Evolutionary conservation across 2,797 vertebrate genomes (phyloP).

Genomic region (Orestias chungarensis): DNA sequence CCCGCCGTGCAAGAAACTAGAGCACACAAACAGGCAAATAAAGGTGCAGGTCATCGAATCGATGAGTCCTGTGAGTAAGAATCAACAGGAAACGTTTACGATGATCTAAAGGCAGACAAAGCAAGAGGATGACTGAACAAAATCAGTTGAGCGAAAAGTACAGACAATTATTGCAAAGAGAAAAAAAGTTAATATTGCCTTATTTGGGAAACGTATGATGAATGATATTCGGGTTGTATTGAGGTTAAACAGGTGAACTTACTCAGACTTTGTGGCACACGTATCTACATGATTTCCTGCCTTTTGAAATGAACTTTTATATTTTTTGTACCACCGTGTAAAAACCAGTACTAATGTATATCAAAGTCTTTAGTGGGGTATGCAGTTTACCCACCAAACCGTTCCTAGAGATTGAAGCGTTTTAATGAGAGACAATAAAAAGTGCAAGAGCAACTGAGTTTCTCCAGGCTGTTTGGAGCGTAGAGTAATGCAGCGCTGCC

Average conservation of each 20-base stretch:
- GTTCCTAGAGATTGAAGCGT: not conserved
- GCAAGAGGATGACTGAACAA: no score
- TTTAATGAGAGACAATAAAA: not conserved
- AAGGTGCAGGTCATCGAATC: slow-evolving; percentile 34
- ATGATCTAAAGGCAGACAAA: slow-evolving; percentile 17
- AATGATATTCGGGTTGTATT: no score
- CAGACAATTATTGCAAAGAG: not conserved
- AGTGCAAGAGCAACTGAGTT: not conserved
- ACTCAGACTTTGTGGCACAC: no score
- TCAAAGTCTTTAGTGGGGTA: not conserved
- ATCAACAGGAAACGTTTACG: slow-evolving; percentile 38
- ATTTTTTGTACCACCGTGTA: no score
- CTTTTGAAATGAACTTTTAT: no score
- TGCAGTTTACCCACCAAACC: not conserved
- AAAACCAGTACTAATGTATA: not conserved
- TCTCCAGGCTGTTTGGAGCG: no score
- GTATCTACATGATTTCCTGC: not conserved
- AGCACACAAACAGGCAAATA: slow-evolving; percentile 50
- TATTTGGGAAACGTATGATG: no score
- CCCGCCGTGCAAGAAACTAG: slow-evolving; percentile 40
- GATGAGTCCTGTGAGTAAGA: not conserved
- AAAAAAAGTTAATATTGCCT: not conserved
- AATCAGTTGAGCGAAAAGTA: not conserved
- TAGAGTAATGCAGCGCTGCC: not conserved
- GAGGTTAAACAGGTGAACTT: no score